Conservation (phyloP, 2,113 vertebrate genomes). For the Colossoma macropomum region DNA sequence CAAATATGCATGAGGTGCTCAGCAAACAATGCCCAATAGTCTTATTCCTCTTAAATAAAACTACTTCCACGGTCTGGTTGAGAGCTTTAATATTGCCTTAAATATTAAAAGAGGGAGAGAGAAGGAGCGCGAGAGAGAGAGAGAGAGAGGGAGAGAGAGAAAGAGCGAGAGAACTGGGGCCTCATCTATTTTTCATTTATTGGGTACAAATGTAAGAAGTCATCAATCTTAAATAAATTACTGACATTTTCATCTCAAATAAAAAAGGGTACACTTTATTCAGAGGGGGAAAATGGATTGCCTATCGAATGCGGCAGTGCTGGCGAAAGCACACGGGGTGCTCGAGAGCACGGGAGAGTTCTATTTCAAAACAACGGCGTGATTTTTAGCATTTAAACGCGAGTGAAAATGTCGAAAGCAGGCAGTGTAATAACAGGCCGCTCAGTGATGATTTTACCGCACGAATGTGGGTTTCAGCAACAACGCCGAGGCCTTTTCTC, state of each 20-base stretch:
- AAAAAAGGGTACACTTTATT: slow-evolving; percentile 87
- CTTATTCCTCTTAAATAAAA: slow-evolving; percentile 86
- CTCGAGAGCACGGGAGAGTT: slow-evolving; percentile 67
- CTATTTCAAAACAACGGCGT: slow-evolving; percentile 70
- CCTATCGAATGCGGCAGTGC: slow-evolving; percentile 68
- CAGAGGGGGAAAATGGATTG: slow-evolving; percentile 79
- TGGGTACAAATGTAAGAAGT: slow-evolving; percentile 81
- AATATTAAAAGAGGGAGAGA: slow-evolving; percentile 84
- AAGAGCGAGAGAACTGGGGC: slow-evolving; percentile 79
- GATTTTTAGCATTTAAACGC: slow-evolving; percentile 74
- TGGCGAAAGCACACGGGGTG: slow-evolving; percentile 76
- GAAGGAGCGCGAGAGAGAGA: no score
- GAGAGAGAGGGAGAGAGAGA: slow-evolving; percentile 58
- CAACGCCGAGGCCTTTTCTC: background rate
- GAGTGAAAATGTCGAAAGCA: slow-evolving; percentile 71
- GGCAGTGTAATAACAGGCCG: slow-evolving; percentile 61
- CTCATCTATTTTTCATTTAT: slow-evolving; percentile 89
- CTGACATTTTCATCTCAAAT: slow-evolving; percentile 87
- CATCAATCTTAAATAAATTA: slow-evolving; percentile 86
- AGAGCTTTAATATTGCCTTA: slow-evolving; percentile 87
- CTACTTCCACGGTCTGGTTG: slow-evolving; percentile 81
- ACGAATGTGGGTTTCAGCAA: slow-evolving; percentile 5
- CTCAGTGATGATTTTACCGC: slow-evolving; percentile 32
- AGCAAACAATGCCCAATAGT: slow-evolving; percentile 86
- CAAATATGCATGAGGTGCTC: slow-evolving; percentile 85